Percentiles rank a stretch among this genome's conserved stretches.
phyloP scores from a whole-genome alignment of 2,797 vertebrate species.

The Rhinoraja longicauda region DNA sequence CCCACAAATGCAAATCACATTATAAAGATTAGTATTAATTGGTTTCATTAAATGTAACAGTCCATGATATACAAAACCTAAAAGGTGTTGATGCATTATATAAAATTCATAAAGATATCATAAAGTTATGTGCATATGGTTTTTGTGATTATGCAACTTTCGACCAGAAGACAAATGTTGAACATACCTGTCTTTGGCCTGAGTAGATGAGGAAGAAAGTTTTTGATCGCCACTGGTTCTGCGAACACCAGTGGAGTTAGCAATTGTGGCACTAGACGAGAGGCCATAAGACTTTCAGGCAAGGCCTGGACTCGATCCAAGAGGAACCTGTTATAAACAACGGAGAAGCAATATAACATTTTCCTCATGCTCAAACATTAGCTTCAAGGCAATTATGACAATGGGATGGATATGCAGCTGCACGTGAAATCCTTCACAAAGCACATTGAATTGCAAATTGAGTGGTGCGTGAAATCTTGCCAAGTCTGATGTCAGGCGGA shows the following conservation, averaged over 20 bases:
- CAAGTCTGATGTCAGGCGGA: background rate
- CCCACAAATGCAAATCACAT: background rate
- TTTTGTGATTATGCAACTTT: background rate
- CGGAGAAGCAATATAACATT: conserved; percentile 32
- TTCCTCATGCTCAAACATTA: background rate
- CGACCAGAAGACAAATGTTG: background rate
- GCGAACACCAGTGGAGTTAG: conserved; percentile 90
- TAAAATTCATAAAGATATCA: background rate
- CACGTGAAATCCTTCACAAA: background rate
- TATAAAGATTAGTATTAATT: background rate
- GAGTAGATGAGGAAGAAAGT: conserved; percentile 92
- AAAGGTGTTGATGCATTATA: background rate
- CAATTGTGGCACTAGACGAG: conserved; percentile 80
- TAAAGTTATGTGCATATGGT: background rate
- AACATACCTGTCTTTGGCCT: conserved; percentile 80
- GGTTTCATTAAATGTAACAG: background rate
- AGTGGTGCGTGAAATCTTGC: background rate
- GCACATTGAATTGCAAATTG: background rate
- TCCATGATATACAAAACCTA: background rate
- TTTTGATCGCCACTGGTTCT: conserved; percentile 90
- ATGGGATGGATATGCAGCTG: too few relatives aligned
- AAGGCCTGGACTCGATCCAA: conserved; percentile 79
- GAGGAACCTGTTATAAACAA: conserved; percentile 70
- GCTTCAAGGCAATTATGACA: background rate
- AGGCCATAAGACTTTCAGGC: conserved; percentile 80